Conservation (phyloP, 2,797 vertebrate genomes). For the Myripristis murdjan region DNA sequence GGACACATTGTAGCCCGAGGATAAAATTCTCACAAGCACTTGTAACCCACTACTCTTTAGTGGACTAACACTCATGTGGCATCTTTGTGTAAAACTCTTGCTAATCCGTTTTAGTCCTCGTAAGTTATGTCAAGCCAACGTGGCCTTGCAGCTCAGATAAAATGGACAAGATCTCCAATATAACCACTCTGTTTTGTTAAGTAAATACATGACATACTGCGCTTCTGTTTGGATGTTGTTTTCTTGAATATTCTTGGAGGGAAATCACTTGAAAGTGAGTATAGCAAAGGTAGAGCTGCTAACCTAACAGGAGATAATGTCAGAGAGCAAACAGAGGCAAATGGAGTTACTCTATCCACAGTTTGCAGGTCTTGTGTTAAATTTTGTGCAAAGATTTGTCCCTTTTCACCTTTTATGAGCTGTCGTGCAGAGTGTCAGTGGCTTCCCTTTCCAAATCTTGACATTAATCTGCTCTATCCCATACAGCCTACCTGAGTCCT, state of each 20-base stretch:
- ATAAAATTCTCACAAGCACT: neutral
- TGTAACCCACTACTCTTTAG: neutral
- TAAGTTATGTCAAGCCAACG: neutral
- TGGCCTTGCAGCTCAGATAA: neutral
- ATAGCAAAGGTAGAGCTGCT: too few species aligned
- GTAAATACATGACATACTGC: neutral
- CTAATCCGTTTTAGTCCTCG: neutral
- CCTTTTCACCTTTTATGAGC: conserved; percentile 42
- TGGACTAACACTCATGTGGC: neutral
- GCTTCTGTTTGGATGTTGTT: neutral
- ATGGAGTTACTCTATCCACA: conserved; percentile 40
- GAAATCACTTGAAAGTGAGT: neutral
- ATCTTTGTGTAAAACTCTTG: conserved; percentile 1
- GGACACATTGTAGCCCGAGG: neutral
- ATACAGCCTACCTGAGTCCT: conserved; percentile 64
- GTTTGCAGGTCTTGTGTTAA: conserved; percentile 34
- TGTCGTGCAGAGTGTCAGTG: conserved; percentile 54
- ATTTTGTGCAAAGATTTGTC: conserved; percentile 17
- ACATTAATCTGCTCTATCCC: conserved; percentile 65
- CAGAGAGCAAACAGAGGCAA: neutral
- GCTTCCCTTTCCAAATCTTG: conserved; percentile 47
- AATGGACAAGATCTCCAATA: neutral
- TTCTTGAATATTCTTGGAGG: neutral
- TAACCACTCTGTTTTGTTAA: neutral
- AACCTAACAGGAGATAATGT: neutral